Base-by-base conservation (phyloP, 1,140 invertebrate species). In the Drosophila cardini region DNA sequence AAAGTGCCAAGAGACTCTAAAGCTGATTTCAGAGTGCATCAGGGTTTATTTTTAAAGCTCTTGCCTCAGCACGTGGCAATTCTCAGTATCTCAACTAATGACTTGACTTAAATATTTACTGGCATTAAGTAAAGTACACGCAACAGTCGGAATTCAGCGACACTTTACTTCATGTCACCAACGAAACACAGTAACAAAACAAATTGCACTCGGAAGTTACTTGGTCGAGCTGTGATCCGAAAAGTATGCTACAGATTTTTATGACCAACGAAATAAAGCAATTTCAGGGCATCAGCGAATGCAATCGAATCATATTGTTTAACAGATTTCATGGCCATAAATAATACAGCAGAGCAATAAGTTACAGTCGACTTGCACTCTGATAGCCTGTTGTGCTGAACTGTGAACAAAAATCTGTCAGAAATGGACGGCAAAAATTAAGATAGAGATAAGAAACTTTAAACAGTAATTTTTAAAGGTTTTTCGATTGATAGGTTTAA, bases 81-180 rank as follows among this genome's bases (percentile, higher is more conserved):
- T 42, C n/a, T 11, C 18, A 55, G 32, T 34, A 50, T 55, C 62
- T 58, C 46, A 45, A 56, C 84, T 84, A 89, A 89, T 87, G 77
- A 89, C 63, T 71, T 72, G 55, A 34, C 80, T 84, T 70, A 89
- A 84, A 74, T 80, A 75, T 84, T 83, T 63, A 70, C 62, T 46
- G 40, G 10, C 43, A 32, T 65, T 13, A 32, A 46, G 60, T 16
- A 50, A 55, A 43, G 58, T 48, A 60, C 11, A 55, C 50, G 38
- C 8, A 76, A 63, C 26, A 26, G 10, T 10, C 45, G 11, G 5
- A 13, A 61, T 13, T 1, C 32, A 38, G 8, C 32, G 9, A 45
- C 16, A 26, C 1, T 9, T n/a, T n/a, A 26, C 16, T 38, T 21
- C 4, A 9, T n/a, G 36, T 7, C 38, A 30, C 26, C 32, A 58